Evolutionary conservation across 2,888 invertebrate species (phyloP).

Genomic region (Eugnorisma glareosa): DNA sequence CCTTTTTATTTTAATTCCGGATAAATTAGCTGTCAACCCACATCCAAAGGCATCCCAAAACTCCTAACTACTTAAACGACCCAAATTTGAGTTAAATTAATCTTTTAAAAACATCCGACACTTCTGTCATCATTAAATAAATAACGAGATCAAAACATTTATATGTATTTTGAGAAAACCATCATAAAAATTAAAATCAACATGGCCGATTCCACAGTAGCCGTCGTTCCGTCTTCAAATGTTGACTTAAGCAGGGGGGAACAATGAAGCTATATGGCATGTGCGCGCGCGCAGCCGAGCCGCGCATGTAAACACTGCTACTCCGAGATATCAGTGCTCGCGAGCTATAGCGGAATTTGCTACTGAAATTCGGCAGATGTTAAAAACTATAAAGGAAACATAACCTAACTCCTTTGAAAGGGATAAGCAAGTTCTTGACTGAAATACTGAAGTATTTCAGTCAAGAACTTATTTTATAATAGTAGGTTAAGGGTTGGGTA

Average conservation of each 20-base stretch:
- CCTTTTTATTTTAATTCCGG: conserved; percentile 7
- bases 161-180: background rate
- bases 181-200: conserved; percentile 31
- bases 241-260: conserved; percentile 81
- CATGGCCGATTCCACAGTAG: conserved; percentile 71
- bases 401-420: background rate
- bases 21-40: conserved; percentile 15
- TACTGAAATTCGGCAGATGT: background rate
- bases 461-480: background rate
- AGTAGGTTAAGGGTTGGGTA: background rate
- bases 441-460: background rate
- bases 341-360: conserved; percentile 55
- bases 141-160: conserved; percentile 14
- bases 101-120: conserved; percentile 16
- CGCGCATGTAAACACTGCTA: conserved; percentile 60
- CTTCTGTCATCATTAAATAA: conserved; percentile 13
- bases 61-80: background rate
- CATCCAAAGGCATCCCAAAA: background rate
- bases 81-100: conserved; percentile 6
- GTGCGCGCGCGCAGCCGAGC: conserved; percentile 67
- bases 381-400: background rate
- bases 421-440: background rate
- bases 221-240: conserved; percentile 69
- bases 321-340: conserved; percentile 41
- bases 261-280: conserved; percentile 80